These are phyloP conservation scores for Eledone cirrhosa DNA, from an alignment of 2,888 invertebrate species.

Conservation along the genomic window DNA sequence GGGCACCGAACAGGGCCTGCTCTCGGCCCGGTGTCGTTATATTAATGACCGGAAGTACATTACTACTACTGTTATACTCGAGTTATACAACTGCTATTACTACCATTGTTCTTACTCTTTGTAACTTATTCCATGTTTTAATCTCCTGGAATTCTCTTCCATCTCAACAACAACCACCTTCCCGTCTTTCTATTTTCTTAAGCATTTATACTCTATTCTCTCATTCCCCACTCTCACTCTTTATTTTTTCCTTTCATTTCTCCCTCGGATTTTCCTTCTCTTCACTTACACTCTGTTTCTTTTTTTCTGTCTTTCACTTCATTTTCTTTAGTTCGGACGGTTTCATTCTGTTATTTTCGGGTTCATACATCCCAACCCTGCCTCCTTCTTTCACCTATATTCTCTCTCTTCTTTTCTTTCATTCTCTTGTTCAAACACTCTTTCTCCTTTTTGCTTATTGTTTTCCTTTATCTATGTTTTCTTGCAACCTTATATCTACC, in stretches of 20 bases:
- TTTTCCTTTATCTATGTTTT: no score
- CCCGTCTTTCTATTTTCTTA: no score
- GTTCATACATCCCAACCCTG: background rate
- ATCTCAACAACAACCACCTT: no score
- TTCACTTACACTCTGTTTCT: background rate
- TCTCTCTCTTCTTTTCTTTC: background rate
- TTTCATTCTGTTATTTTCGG: background rate
- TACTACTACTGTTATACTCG: no score
- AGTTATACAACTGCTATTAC: no score
- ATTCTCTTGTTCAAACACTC: background rate
- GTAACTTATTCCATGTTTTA: no score
- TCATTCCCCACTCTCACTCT: background rate
- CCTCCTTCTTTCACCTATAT: background rate
- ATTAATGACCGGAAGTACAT: conserved; percentile 19
- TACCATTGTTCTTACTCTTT: no score
- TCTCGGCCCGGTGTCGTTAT: background rate
- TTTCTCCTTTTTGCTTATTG: background rate
- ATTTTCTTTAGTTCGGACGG: no score
- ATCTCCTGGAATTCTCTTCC: no score
- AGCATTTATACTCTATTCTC: background rate
- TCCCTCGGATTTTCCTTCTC: background rate
- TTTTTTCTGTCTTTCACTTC: background rate
- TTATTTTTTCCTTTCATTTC: background rate
- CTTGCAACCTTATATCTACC: no score
- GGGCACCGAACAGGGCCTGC: conserved; percentile 5